phyloP scores from a whole-genome alignment of 2,797 vertebrate species.

The Diglossa cyanea region DNA sequence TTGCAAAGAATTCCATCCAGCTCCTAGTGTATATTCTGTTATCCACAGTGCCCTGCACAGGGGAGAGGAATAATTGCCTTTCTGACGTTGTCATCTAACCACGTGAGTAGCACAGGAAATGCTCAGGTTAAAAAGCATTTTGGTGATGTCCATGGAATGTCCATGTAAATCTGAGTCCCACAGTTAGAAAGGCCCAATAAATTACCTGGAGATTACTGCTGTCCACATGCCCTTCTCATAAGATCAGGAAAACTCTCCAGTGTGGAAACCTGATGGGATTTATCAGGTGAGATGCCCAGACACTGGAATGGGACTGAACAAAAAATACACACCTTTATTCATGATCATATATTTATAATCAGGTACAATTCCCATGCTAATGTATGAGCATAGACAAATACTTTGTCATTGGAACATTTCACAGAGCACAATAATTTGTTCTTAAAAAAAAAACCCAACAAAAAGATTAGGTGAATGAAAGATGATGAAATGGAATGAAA shows the following conservation, averaged over 20 bases:
- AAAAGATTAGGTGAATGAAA: background rate
- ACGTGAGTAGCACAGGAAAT: background rate
- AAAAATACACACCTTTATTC: background rate
- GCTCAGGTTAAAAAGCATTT: background rate
- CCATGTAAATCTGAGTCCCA: background rate
- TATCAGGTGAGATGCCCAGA: background rate
- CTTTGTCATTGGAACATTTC: background rate
- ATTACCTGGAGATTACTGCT: background rate
- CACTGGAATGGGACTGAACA: background rate
- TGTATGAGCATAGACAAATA: background rate
- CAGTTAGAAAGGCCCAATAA: background rate
- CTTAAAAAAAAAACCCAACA: background rate
- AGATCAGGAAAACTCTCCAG: background rate
- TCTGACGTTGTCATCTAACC: background rate
- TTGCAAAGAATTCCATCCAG: background rate
- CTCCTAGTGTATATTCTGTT: background rate
- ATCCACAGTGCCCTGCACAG: background rate
- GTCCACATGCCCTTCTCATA: background rate
- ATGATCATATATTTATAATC: background rate
- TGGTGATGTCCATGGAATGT: background rate
- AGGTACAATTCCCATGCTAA: background rate
- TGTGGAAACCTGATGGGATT: background rate
- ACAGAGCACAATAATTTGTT: background rate
- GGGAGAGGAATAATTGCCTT: background rate
- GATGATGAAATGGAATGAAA: background rate